phyloP scores from a whole-genome alignment of 53 echinoderm and acorn worm genomes.

The Henricia sp. region DNA sequence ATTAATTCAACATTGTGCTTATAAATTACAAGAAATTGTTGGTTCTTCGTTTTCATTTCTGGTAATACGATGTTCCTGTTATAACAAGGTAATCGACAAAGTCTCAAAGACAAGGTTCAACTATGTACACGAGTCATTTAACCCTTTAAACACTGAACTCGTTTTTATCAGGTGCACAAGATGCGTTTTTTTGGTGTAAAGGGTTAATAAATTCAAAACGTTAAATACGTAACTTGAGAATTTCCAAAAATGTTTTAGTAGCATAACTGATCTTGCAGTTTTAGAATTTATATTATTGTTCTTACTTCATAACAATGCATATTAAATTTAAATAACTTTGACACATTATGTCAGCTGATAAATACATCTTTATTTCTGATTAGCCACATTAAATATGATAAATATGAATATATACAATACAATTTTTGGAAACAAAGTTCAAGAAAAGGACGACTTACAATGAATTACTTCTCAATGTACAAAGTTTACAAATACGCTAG shows the following conservation, averaged over 20 bases:
- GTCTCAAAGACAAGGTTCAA: no score
- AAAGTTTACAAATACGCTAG: slow-evolving; percentile 22
- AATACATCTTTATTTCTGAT: slow-evolving; percentile 56
- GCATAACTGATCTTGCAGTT: neutral
- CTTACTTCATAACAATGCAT: neutral
- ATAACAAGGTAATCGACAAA: no score
- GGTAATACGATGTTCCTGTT: no score
- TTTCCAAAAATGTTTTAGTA: neutral
- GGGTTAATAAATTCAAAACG: neutral
- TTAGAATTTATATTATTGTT: slow-evolving; percentile 9
- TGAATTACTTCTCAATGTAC: slow-evolving; percentile 8
- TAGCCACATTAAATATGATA: slow-evolving; percentile 61
- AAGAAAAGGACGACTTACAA: slow-evolving; percentile 1
- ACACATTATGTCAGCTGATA: slow-evolving; percentile 55
- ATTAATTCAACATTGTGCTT: no score
- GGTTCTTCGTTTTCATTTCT: no score
- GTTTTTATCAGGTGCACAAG: no score
- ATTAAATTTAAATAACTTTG: slow-evolving; percentile 44
- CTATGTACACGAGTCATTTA: no score
- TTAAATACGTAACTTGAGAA: neutral
- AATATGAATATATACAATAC: slow-evolving; percentile 54
- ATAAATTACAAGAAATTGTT: no score
- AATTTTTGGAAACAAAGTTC: slow-evolving; percentile 18
- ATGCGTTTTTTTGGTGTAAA: no score
- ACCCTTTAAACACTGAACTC: neutral